Percentiles rank a stretch among this genome's conserved stretches.
Conservation (phyloP, 53 echinoderm and acorn worm species). For the Echinometra lucunter region DNA sequence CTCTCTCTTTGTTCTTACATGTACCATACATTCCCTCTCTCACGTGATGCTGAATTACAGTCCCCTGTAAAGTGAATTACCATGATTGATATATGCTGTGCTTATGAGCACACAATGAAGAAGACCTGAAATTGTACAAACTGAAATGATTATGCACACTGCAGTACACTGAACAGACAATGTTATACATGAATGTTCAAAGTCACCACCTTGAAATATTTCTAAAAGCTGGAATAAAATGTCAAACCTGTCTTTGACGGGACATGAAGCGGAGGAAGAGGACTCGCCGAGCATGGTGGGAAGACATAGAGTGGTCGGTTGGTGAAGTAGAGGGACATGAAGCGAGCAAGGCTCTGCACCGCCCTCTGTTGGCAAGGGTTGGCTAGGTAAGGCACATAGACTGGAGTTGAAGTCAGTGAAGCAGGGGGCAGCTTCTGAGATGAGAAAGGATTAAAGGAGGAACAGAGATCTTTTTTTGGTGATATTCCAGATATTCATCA, state of each 20-base stretch:
- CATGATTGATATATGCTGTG: no score
- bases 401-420: not conserved
- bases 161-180: no score
- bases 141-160: no score
- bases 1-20: no score
- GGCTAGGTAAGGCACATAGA: slow-evolving; percentile 63
- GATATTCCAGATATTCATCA: no score
- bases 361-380: slow-evolving; percentile 69
- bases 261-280: slow-evolving; percentile 76
- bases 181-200: no score
- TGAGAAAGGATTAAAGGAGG: not conserved
- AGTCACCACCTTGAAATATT: not conserved
- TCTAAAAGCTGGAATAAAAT: not conserved
- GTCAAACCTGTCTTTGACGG: slow-evolving; percentile 43
- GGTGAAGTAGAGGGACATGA: slow-evolving; percentile 99
- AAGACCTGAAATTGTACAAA: no score
- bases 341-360: slow-evolving; percentile 87
- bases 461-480: no score
- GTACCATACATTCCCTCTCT: no score
- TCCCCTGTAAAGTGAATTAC: no score
- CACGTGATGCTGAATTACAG: no score
- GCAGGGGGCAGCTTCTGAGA: slow-evolving; percentile 60
- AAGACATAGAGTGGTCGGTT: slow-evolving; percentile 88
- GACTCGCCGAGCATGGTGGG: slow-evolving; percentile 81
- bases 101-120: no score